phyloP scores from a whole-genome alignment of 1,140 invertebrate species.

The Octopus bimaculoides region DNA sequence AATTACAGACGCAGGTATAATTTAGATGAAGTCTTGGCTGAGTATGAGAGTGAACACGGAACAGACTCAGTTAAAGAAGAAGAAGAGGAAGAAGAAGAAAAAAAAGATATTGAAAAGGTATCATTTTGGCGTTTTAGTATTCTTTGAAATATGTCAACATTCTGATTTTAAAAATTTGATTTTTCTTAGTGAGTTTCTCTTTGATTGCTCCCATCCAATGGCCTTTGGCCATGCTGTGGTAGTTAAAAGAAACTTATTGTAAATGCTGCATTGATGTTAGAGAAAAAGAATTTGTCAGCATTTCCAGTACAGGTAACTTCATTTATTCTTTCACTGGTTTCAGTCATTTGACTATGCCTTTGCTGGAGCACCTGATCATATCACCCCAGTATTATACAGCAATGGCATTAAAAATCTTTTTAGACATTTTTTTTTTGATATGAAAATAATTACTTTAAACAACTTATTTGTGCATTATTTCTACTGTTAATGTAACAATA shows the following conservation, averaged over 20 bases:
- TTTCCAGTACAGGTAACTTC: no score
- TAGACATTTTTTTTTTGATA: no score
- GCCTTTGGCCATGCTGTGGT: background rate
- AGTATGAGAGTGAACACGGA: slow-evolving; percentile 80
- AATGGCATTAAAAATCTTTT: no score
- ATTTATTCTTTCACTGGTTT: no score
- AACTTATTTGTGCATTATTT: no score
- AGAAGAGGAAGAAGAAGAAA: slow-evolving; percentile 57
- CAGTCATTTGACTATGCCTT: no score
- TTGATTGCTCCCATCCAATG: background rate
- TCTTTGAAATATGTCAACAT: no score
- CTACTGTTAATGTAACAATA: background rate
- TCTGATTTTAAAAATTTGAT: background rate
- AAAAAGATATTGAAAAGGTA: slow-evolving; percentile 35
- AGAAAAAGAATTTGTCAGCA: no score
- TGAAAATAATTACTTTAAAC: no score
- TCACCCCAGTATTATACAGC: no score
- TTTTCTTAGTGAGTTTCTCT: slow-evolving; percentile 16
- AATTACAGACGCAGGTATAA: slow-evolving; percentile 88
- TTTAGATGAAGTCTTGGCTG: slow-evolving; percentile 82
- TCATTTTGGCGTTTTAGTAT: background rate
- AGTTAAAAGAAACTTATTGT: background rate
- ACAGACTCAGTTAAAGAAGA: slow-evolving; percentile 58
- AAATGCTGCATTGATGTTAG: no score
- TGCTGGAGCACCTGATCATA: no score